A percentile compares a stretch with the other conserved stretches of the same genome.
These are phyloP conservation scores for Drosophila pachea DNA, from an alignment of 1,140 invertebrate genomes.

Conservation along the genomic window DNA sequence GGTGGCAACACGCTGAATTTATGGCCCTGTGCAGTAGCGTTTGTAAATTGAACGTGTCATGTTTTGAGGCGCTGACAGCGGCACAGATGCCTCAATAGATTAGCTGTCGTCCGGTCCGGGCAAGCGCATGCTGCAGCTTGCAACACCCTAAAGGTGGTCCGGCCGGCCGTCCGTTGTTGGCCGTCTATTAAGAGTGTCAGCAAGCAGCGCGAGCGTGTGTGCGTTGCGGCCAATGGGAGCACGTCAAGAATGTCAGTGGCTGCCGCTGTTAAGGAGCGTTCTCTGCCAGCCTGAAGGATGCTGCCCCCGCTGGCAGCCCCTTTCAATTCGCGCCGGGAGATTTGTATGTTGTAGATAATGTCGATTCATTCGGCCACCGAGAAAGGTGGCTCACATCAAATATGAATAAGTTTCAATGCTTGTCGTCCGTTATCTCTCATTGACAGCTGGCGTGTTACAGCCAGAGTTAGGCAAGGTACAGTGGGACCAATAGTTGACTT, in stretches of 20 bases:
- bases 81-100: constrained; percentile 74
- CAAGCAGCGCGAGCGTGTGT: constrained; percentile 50
- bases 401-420: constrained; percentile 59
- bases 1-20: constrained; percentile 27
- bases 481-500: not conserved
- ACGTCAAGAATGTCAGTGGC: constrained; percentile 42
- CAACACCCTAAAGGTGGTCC: constrained; percentile 7
- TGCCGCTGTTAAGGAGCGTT: constrained; percentile 16
- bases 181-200: constrained; percentile 72
- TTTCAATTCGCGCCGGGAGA: constrained; percentile 36
- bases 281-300: not conserved
- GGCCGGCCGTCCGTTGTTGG: constrained; percentile 38
- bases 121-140: constrained; percentile 44
- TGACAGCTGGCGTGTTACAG: constrained; percentile 38
- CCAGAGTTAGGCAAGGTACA: not conserved
- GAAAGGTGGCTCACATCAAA: constrained; percentile 42
- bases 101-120: constrained; percentile 56
- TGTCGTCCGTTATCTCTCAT: constrained; percentile 24
- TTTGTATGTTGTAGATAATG: constrained; percentile 66
- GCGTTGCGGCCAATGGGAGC: constrained; percentile 32
- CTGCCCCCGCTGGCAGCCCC: constrained; percentile 21
- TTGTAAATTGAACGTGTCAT: constrained; percentile 68
- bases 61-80: constrained; percentile 53
- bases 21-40: constrained; percentile 21
- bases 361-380: constrained; percentile 30